phyloP scores from a whole-genome alignment of 2,888 invertebrate species.

The Brachyptera risi region DNA sequence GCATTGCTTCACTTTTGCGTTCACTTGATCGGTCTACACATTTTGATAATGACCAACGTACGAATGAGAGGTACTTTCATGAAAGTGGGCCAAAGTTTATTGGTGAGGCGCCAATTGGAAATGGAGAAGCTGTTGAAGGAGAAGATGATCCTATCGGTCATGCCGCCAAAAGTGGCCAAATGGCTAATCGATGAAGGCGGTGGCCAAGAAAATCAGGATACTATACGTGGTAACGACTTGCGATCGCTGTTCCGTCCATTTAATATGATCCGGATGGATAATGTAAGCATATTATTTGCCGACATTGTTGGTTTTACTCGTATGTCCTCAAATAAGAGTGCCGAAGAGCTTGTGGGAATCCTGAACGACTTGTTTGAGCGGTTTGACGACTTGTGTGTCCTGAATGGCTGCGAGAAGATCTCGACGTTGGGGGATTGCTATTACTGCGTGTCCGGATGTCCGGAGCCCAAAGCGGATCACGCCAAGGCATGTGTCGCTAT shows the following conservation, averaged over 20 bases:
- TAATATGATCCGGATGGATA: conserved; percentile 95
- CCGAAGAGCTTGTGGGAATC: conserved; percentile 91
- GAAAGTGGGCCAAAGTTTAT: conserved; percentile 90
- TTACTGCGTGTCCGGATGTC: conserved; percentile 94
- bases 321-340: conserved; percentile 95
- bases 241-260: conserved; percentile 88
- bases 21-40: conserved; percentile 89
- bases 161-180: conserved; percentile 90
- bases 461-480: conserved; percentile 86
- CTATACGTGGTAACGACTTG: conserved; percentile 50
- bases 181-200: conserved; percentile 75
- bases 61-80: conserved; percentile 94
- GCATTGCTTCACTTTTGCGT: conserved; percentile 82
- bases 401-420: conserved; percentile 93
- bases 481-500: conserved; percentile 95
- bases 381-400: conserved; percentile 85
- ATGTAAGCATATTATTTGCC: conserved; percentile 94
- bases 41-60: conserved; percentile 88
- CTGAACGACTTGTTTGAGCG: conserved; percentile 94
- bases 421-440: conserved; percentile 93
- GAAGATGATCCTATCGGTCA: conserved; percentile 95
- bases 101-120: conserved; percentile 85
- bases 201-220: conserved; percentile 47
- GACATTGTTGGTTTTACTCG: conserved; percentile 97
- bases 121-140: conserved; percentile 93